Evolutionary conservation across 1,140 invertebrate genomes (phyloP).

Genomic region (Brachionus koreanus): DNA sequence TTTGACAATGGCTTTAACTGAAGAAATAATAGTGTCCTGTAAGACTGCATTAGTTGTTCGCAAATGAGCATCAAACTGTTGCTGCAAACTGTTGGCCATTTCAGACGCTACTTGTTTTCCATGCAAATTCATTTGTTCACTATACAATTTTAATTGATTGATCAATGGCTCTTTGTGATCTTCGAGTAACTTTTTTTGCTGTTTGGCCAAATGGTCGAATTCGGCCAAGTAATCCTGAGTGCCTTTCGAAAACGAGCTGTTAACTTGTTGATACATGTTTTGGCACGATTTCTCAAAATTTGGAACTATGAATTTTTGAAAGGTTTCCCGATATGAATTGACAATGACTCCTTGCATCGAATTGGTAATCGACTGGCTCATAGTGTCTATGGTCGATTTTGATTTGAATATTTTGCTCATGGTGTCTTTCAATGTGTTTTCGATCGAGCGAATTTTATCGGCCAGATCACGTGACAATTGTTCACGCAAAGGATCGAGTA

Average conservation of each 20-base stretch:
- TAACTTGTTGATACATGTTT: slow-evolving; percentile 79
- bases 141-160: slow-evolving; percentile 49
- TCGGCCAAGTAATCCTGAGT: slow-evolving; percentile 76
- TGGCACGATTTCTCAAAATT: slow-evolving; percentile 77
- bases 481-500: slow-evolving; percentile 66
- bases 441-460: slow-evolving; percentile 68
- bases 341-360: slow-evolving; percentile 67
- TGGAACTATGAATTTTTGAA: slow-evolving; percentile 71
- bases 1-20: slow-evolving; percentile 52
- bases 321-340: slow-evolving; percentile 69
- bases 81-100: slow-evolving; percentile 50
- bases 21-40: slow-evolving; percentile 35
- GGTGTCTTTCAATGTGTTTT: slow-evolving; percentile 72
- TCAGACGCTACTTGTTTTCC: slow-evolving; percentile 48
- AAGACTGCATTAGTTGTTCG: slow-evolving; percentile 44
- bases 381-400: slow-evolving; percentile 70
- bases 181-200: slow-evolving; percentile 46
- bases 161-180: slow-evolving; percentile 50
- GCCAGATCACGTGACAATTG: slow-evolving; percentile 68
- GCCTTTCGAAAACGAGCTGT: slow-evolving; percentile 76
- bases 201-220: background rate
- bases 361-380: slow-evolving; percentile 67
- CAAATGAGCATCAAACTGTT: slow-evolving; percentile 49
- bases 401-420: slow-evolving; percentile 72
- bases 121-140: slow-evolving; percentile 47